Conservation (phyloP, 1,140 invertebrate species). For the Sminthurinus signatus region DNA sequence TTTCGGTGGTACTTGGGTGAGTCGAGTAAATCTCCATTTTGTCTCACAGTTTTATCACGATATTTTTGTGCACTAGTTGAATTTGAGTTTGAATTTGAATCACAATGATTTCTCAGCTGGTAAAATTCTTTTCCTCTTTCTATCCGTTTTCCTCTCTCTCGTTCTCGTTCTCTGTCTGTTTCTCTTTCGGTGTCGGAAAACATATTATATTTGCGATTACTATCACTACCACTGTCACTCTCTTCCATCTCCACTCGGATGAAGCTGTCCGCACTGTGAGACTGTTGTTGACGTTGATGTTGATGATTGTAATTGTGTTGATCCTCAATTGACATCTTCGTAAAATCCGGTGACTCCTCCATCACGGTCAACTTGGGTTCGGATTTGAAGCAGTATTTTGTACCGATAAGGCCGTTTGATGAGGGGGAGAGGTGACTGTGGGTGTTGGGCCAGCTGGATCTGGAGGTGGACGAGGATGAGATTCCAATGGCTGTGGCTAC, state of each 20-base stretch:
- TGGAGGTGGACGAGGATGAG: slow-evolving; percentile 62
- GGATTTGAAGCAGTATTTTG: slow-evolving; percentile 34
- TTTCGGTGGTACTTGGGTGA: background rate
- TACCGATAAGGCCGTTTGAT: slow-evolving; percentile 26
- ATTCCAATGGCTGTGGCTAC: slow-evolving; percentile 44
- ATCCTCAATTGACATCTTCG: background rate
- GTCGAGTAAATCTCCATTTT: background rate
- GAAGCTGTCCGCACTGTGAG: background rate
- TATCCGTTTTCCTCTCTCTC: background rate
- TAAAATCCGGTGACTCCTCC: slow-evolving; percentile 1
- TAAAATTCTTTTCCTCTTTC: background rate
- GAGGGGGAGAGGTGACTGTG: slow-evolving; percentile 18
- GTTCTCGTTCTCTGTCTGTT: background rate
- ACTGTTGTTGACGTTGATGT: background rate
- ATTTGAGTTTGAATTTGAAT: background rate
- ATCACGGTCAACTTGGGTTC: slow-evolving; percentile 22
- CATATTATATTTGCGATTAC: background rate
- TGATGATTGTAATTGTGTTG: slow-evolving; percentile 1
- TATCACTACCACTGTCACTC: background rate
- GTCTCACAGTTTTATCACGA: too few species aligned
- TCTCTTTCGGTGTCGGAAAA: background rate
- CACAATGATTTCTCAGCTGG: slow-evolving; percentile 7
- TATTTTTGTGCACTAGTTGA: too few species aligned
- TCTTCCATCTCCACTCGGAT: background rate
- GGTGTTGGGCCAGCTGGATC: slow-evolving; percentile 59